Conservation (phyloP, 2,113 vertebrate species). For the Nibea albiflora region DNA sequence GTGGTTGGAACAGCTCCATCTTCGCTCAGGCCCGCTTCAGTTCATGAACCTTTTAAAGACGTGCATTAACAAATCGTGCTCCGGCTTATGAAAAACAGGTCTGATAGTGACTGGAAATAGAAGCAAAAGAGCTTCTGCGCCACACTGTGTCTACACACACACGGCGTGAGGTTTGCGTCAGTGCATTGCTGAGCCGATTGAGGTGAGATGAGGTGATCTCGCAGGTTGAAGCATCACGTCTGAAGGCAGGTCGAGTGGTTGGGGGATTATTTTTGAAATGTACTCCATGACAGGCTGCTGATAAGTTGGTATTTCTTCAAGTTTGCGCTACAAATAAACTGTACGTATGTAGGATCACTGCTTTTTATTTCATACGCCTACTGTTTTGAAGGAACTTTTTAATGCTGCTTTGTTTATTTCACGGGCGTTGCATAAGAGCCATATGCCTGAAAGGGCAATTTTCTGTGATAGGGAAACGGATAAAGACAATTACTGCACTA, state of each 20-base stretch:
- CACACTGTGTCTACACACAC: constrained; percentile 35
- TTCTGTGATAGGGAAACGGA: background rate
- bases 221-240: background rate
- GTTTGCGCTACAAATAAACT: background rate
- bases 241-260: background rate
- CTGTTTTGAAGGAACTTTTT: background rate
- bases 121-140: constrained; percentile 46
- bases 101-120: constrained; percentile 55
- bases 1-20: constrained; percentile 65
- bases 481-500: background rate
- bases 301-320: background rate
- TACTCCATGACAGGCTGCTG: background rate
- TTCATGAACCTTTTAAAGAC: constrained; percentile 63
- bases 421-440: background rate
- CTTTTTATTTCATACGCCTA: background rate
- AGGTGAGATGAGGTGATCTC: constrained; percentile 37
- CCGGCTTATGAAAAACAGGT: constrained; percentile 42
- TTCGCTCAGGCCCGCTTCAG: constrained; percentile 22
- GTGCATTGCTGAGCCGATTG: constrained; percentile 2
- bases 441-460: background rate
- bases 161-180: background rate
- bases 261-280: constrained; percentile 1
- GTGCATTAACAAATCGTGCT: constrained; percentile 51
- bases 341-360: background rate
- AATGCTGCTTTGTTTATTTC: background rate